Evolutionary conservation across 2,888 invertebrate genomes (phyloP), one percentile per base, ranked within the genome.

Genomic region (Dynastes hyllus): DNA sequence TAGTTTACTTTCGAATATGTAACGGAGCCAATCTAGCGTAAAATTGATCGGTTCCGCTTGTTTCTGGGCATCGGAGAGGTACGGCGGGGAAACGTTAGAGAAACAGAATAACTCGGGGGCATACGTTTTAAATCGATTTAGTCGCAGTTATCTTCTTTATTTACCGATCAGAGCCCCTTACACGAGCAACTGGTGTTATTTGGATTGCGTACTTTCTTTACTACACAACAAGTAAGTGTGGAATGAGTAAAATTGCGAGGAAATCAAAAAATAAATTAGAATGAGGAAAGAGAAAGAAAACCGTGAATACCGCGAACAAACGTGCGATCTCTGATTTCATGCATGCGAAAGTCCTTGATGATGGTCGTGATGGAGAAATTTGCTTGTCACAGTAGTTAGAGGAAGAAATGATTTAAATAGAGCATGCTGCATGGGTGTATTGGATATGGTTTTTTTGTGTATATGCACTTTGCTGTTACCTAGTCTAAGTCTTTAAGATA

Each of bases 31-130:
- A 88, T 89, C 87, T 86, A 85, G 84, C 87, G 88, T 87, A 87
- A 89, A 89, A 89, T 89, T 88, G 88, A 89, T 89, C 88, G 88
- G 88, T 87, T 88, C 87, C 85, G 80, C 77, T 80, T 81, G 79
- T 77, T 81, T 80, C 76, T 77, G 79, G 81, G 81, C 78, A 51
- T 67, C 75, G 29, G 55, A n/a, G 29, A 22, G 51, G 45, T 22
- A 16, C 69, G 69, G 45, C 29, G 32, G 76, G 75, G 80, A 22
- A 78, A 80, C 79, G 63, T 58, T 58, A 16, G 8, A 67, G 66
- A 67, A 71, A 55, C 37, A 16, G 32, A 63, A 75, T 75, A 63
- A 45, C 73, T 58, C 61, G 45, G 45, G 61, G 73, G 63, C 73
- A 61, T 61, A 22, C 61, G 73, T 50, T 82, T 78, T 73, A 80